Percentiles rank a stretch among this genome's conserved stretches.
These are phyloP conservation scores for Oncorhynchus mykiss DNA, from an alignment of 2,113 vertebrate genomes.

Conservation along the genomic window DNA sequence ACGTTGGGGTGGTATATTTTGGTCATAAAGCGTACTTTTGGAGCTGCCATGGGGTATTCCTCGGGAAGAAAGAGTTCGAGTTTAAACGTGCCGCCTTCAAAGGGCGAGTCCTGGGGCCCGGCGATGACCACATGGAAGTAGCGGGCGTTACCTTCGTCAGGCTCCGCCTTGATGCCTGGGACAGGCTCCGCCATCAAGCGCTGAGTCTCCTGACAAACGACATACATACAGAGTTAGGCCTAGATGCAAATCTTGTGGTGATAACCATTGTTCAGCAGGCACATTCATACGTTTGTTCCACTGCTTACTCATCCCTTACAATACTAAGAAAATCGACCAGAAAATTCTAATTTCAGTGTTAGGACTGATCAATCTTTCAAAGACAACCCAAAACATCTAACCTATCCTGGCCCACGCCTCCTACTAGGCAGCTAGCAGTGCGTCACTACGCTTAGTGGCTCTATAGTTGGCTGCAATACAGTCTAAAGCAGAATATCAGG, in stretches of 20 bases:
- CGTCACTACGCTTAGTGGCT: neutral
- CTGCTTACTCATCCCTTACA: no score
- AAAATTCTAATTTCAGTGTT: no score
- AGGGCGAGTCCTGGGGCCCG: constrained; percentile 97
- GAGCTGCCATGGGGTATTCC: no score
- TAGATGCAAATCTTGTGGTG: no score
- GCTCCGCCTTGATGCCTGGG: constrained; percentile 94
- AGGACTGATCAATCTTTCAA: no score
- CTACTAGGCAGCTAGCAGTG: neutral
- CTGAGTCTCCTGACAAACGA: constrained; percentile 86
- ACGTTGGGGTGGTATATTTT: no score
- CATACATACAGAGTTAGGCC: neutral
- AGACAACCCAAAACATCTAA: neutral
- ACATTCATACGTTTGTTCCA: no score
- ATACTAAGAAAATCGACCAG: no score
- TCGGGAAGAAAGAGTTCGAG: constrained; percentile 77
- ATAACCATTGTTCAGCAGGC: no score
- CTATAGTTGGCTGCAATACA: neutral
- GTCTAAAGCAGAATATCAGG: constrained; percentile 15
- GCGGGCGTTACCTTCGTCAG: constrained; percentile 95
- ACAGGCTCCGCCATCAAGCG: constrained; percentile 96
- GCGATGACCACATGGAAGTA: constrained; percentile 99
- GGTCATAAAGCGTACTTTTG: no score
- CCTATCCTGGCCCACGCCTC: neutral
- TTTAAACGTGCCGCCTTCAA: constrained; percentile 99